A percentile compares a stretch with the other conserved stretches of the same genome.
phyloP scores from a whole-genome alignment of 2,113 vertebrate genomes.

The Abramis brama region DNA sequence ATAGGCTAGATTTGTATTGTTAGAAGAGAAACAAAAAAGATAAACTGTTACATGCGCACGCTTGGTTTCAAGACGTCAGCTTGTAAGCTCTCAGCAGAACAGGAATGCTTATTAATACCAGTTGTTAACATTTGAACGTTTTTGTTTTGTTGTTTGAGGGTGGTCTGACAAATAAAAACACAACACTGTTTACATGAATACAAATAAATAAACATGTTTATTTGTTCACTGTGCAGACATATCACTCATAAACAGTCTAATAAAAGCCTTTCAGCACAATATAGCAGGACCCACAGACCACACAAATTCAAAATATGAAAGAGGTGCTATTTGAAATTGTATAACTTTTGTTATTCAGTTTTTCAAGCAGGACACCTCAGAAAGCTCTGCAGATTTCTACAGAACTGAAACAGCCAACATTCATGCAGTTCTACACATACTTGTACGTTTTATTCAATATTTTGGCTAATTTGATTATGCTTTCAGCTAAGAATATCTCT shows the following conservation, averaged over 20 bases:
- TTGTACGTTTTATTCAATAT: background rate
- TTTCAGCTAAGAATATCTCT: background rate
- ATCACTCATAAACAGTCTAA: background rate
- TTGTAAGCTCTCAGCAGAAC: background rate
- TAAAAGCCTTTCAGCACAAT: background rate
- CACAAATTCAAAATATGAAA: background rate
- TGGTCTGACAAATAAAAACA: conserved; percentile 5
- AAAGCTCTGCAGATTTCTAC: background rate
- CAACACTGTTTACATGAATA: conserved; percentile 7
- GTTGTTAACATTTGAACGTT: conserved; percentile 7
- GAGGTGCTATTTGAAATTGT: background rate
- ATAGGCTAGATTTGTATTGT: background rate
- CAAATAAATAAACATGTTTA: conserved; percentile 20
- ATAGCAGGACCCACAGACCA: background rate
- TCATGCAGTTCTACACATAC: no score
- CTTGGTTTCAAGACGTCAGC: background rate
- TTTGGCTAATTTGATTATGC: background rate
- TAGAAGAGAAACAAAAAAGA: background rate
- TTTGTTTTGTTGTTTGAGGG: conserved; percentile 10
- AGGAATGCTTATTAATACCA: conserved; percentile 8
- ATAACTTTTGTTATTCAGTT: background rate
- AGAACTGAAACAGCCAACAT: background rate
- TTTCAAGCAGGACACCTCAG: background rate
- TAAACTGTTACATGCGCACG: background rate
- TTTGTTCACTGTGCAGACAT: background rate